A percentile compares a stretch with the other conserved stretches of the same genome.
Conservation (phyloP, 2,113 vertebrate species). For the Pardalotus punctatus region DNA sequence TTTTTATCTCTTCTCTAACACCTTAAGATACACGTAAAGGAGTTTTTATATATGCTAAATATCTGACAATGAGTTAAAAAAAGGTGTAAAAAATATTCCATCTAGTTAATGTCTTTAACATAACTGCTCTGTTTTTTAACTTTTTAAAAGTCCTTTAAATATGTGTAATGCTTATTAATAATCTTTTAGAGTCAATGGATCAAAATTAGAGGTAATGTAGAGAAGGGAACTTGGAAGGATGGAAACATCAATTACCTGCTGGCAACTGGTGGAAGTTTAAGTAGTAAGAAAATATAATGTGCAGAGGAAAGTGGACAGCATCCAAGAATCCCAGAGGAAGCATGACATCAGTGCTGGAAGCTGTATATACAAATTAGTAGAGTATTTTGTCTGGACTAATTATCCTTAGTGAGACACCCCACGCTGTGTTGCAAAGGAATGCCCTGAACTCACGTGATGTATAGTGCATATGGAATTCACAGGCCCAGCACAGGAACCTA, state of each 20-base stretch:
- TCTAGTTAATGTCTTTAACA: not conserved
- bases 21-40: not conserved
- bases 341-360: not conserved
- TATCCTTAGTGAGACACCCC: not conserved
- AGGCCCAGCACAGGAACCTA: not conserved
- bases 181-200: not conserved
- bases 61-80: not conserved
- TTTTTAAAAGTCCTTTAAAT: not conserved
- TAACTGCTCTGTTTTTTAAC: not conserved
- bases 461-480: not conserved
- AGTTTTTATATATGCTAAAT: not conserved
- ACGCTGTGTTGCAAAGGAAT: not conserved
- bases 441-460: not conserved
- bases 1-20: not conserved
- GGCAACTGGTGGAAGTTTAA: not conserved
- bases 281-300: not conserved
- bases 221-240: not conserved
- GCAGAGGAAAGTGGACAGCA: not conserved
- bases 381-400: conserved; percentile 19
- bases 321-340: not conserved
- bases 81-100: not conserved
- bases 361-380: not conserved
- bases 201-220: not conserved
- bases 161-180: not conserved
- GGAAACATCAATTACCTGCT: not conserved